phyloP scores from a whole-genome alignment of 2,888 invertebrate species.

The Nezara viridula region DNA sequence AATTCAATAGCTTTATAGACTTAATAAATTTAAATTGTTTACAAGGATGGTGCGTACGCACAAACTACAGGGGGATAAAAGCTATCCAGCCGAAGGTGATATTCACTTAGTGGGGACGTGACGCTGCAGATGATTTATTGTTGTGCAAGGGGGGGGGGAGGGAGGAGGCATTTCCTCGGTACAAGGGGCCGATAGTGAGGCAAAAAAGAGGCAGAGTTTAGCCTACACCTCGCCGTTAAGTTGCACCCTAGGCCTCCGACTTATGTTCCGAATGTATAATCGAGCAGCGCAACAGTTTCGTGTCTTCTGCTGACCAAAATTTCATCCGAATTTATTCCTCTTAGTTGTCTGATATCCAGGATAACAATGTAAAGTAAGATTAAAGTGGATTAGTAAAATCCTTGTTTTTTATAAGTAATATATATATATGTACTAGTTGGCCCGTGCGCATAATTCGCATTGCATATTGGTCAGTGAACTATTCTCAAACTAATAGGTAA shows the following conservation, averaged over 20 bases:
- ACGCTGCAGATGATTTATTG: not conserved
- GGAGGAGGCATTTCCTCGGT: too few species aligned
- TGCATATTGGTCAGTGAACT: too few species aligned
- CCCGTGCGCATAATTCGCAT: too few species aligned
- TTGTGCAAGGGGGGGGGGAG: not conserved
- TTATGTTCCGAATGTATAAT: conserved; percentile 35
- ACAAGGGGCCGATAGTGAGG: not conserved
- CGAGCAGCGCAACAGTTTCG: not conserved
- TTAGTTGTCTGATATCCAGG: not conserved
- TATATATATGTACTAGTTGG: too few species aligned
- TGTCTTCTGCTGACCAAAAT: not conserved
- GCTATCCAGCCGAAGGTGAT: not conserved
- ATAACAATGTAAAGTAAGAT: too few species aligned
- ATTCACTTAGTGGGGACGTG: not conserved
- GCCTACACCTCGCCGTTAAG: not conserved
- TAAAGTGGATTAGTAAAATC: too few species aligned
- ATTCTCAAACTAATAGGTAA: too few species aligned
- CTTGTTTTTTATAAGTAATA: too few species aligned
- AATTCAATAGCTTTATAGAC: too few species aligned
- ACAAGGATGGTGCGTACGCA: too few species aligned
- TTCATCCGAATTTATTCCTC: not conserved
- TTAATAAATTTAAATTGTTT: too few species aligned
- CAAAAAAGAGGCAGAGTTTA: not conserved
- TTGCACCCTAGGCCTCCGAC: conserved; percentile 1
- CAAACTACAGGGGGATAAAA: not conserved